Conservation (phyloP, 2,797 vertebrate genomes). For the Melanotaenia trifasciata region DNA sequence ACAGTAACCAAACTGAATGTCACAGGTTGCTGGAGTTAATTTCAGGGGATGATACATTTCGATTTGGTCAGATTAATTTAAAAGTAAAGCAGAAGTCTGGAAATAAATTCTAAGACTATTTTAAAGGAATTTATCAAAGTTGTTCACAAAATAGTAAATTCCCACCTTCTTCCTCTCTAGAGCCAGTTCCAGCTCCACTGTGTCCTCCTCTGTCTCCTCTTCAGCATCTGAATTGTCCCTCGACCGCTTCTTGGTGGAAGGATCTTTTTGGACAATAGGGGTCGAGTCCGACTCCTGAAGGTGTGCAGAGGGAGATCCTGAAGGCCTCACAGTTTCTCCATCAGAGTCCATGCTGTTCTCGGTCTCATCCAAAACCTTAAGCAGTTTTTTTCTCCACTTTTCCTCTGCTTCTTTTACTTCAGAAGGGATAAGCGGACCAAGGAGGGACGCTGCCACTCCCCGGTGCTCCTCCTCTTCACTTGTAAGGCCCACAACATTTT, state of each 20-base stretch:
- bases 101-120: background rate
- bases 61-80: background rate
- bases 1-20: background rate
- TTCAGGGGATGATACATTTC: background rate
- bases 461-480: constrained; percentile 91
- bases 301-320: constrained; percentile 41
- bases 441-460: constrained; percentile 93
- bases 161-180: constrained; percentile 95
- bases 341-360: constrained; percentile 76
- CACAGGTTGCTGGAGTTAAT: background rate
- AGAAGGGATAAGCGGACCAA: constrained; percentile 91
- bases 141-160: background rate
- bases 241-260: constrained; percentile 85
- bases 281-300: constrained; percentile 77
- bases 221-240: constrained; percentile 85
- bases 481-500: constrained; percentile 93
- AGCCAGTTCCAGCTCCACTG: constrained; percentile 92
- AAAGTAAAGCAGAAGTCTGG: background rate
- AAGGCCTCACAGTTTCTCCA: constrained; percentile 72
- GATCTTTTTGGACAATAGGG: constrained; percentile 80
- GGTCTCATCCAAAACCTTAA: constrained; percentile 88
- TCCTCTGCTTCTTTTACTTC: constrained; percentile 96
- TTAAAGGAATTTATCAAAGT: background rate
- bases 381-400: constrained; percentile 92
- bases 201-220: constrained; percentile 93